Evolutionary conservation across 1,140 invertebrate genomes (phyloP), one percentile per base, ranked within the genome.

Genomic region (Cydia amplana): DNA sequence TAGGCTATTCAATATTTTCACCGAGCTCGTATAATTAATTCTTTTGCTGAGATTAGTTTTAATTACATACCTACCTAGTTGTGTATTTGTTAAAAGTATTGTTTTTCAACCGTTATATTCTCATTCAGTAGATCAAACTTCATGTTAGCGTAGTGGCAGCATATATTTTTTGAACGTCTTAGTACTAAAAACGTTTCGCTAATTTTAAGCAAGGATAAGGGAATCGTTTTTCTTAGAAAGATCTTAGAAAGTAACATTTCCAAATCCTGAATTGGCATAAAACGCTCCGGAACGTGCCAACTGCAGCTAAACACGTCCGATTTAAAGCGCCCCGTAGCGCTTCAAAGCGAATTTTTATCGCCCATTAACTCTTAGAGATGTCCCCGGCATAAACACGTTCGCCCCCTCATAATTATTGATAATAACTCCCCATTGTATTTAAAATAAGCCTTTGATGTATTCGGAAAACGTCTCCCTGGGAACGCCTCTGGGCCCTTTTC

Each of bases 391-490:
- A 78, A 79, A 77, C 77, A 80, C 78, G 75, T 80, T 76, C 75
- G 55, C 72, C 74, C 76, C 73, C 46, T 55, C 77, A 80, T 80
- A 77, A 82, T 82, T 79, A 82, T 80, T 75, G 75, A 79, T 81
- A 82, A 80, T 78, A 80, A 80, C 79, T 78, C 75, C 63, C n/a
- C 36, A 51, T 2, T 51, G 46, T 65, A 36, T 73, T 60, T 60
- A 18, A 20, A 60, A 60, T 51, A 46, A 49, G 70, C 79, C 75
- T 79, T 79, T 81, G 80, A 79, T 77, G 63, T 76, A 72, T 75
- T 77, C 60, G 51, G 77, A 40, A 77, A 75, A 64, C 25, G 76
- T 75, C 65, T n/a, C n/a, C n/a, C n/a, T 70, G 60, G 20, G 60
- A 78, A 65, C 36, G 64, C 67, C n/a, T 25, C 18, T 51, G 28